Conservation (phyloP, 1,140 invertebrate species). For the Contarinia nasturtii region DNA sequence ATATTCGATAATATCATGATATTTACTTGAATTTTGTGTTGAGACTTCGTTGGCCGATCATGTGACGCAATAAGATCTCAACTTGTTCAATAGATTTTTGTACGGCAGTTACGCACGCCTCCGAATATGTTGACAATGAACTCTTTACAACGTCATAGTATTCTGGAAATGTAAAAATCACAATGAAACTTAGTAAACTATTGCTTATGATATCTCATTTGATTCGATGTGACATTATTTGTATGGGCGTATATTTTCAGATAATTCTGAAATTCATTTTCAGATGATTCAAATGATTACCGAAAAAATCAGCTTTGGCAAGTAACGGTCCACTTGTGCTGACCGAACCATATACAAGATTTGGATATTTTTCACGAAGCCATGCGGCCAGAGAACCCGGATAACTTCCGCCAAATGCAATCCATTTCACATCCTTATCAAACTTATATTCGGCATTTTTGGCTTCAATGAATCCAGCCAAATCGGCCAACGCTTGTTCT, state of each 20-base stretch:
- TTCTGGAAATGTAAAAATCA: slow-evolving; percentile 30
- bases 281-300: slow-evolving; percentile 25
- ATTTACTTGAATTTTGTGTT: slow-evolving; percentile 47
- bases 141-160: slow-evolving; percentile 55
- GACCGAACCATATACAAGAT: slow-evolving; percentile 66
- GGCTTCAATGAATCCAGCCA: slow-evolving; percentile 56
- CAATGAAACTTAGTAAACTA: neutral
- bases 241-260: too few relatives aligned
- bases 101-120: slow-evolving; percentile 41
- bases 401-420: slow-evolving; percentile 86
- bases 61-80: slow-evolving; percentile 36
- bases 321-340: slow-evolving; percentile 76
- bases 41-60: slow-evolving; percentile 37
- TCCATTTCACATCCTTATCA: slow-evolving; percentile 51
- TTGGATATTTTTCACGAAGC: slow-evolving; percentile 75
- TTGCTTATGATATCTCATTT: neutral
- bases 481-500: slow-evolving; percentile 72
- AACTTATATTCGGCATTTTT: slow-evolving; percentile 48
- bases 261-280: too few relatives aligned
- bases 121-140: slow-evolving; percentile 36
- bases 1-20: slow-evolving; percentile 5
- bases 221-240: too few relatives aligned
- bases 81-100: slow-evolving; percentile 42
- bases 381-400: slow-evolving; percentile 79
- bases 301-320: slow-evolving; percentile 65